Base-by-base conservation (phyloP, 2,888 invertebrate species). In the Cordylochernes scorpioides region DNA sequence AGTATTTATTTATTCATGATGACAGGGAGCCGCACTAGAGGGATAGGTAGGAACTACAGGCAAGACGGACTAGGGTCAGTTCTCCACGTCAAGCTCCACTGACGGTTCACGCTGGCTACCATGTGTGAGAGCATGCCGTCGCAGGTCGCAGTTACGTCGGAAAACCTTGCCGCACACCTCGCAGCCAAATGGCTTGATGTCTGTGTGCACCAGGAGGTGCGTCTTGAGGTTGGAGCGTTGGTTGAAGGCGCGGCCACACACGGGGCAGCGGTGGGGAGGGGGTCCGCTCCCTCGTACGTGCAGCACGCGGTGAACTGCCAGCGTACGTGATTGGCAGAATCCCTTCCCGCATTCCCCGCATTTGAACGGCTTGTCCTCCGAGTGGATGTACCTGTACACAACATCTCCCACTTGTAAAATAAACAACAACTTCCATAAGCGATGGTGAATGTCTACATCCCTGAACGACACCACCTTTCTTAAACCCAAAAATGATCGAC, bases 331-430 rank as follows among this genome's bases (percentile, higher is more conserved):
- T 50, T 94, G 86, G 49, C 91, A 88, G 60, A 94, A 94, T 2
- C 91, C 91, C 53, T 91, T 91, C 30, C 82, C 84, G 52, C 91
- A 94, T 50, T 86, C 77, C 21, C 68, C 65, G 53, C 91, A 94
- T 50, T 84, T 86, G 61, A 88, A 94, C 2, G 91, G 91, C 51
- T 94, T 86, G 53, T 88, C 88, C 60, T 91, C 91, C 30, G 84
- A 82, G 60, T 94, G 91, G 42, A 88, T 91, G 58, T 86, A 88
- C 62, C 84, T 84, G 65, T 24, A 62, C 44, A 17, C 29, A 12
- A 17, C 27, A 12, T n/a, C n/a, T n/a, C n/a, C n/a, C n/a, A n/a
- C n/a, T n/a, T n/a, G n/a, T n/a, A n/a, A n/a, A n/a, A n/a, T n/a
- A n/a, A n/a, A n/a, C n/a, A n/a, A n/a, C n/a, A n/a, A n/a, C n/a